phyloP scores from a whole-genome alignment of 2,797 vertebrate species.

The Hipposideros larvatus region DNA sequence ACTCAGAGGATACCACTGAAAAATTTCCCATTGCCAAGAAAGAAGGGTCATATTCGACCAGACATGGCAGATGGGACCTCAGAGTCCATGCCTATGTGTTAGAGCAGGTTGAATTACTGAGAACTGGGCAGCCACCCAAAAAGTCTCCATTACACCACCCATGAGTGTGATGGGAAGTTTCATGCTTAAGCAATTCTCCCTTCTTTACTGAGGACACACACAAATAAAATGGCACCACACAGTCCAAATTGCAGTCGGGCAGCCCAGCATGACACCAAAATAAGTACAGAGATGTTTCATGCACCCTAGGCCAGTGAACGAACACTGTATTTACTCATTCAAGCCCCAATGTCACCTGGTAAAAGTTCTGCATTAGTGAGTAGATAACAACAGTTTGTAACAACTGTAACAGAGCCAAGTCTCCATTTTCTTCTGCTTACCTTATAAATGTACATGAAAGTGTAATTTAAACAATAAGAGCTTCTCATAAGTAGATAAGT shows the following conservation, averaged over 20 bases:
- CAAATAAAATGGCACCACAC: not conserved
- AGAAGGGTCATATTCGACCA: not conserved
- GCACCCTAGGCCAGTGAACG: not conserved
- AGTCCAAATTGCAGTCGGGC: not conserved
- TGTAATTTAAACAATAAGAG: not conserved
- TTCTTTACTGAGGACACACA: not conserved
- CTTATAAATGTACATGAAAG: not conserved
- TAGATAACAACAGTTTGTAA: not conserved
- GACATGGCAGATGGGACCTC: not conserved
- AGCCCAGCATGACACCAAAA: not conserved
- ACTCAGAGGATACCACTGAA: not conserved
- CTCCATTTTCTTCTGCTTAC: not conserved
- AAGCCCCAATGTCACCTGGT: not conserved
- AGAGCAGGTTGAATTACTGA: not conserved
- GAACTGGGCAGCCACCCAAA: not conserved
- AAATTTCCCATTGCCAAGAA: conserved; percentile 5
- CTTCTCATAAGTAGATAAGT: not conserved
- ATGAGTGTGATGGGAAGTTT: not conserved
- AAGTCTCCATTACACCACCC: not conserved
- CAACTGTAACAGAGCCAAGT: not conserved
- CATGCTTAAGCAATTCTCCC: not conserved
- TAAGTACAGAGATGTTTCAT: not conserved
- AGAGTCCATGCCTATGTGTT: not conserved
- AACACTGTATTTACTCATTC: not conserved
- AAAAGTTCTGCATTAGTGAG: not conserved